Percentiles rank a stretch among this genome's conserved stretches.
These are phyloP conservation scores for Pipistrellus kuhlii DNA, from an alignment of 2,797 vertebrate species.

Conservation along the genomic window DNA sequence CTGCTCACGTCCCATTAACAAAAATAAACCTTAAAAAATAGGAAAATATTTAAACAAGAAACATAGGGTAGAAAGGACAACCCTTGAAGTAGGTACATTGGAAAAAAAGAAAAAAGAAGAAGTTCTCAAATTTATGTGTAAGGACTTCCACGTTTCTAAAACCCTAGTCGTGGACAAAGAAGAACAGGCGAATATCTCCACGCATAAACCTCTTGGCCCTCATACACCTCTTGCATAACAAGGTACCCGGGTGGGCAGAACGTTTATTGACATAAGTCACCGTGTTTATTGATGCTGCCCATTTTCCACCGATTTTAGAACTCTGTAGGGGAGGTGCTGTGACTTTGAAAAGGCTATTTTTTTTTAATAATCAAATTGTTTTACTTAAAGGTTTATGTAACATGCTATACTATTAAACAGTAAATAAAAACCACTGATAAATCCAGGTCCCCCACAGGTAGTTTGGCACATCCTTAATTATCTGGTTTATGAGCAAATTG, in stretches of 20 bases:
- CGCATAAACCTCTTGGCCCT: slow-evolving; percentile 79
- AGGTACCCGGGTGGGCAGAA: slow-evolving; percentile 86
- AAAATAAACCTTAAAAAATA: slow-evolving; percentile 58
- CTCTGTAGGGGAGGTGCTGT: slow-evolving; percentile 88
- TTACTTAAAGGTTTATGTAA: slow-evolving; percentile 87
- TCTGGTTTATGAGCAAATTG: slow-evolving; percentile 85
- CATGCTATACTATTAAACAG: slow-evolving; percentile 85
- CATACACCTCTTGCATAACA: slow-evolving; percentile 76
- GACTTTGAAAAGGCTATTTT: slow-evolving; percentile 87
- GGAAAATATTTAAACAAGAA: slow-evolving; percentile 43
- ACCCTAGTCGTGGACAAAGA: not conserved
- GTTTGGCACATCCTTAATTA: slow-evolving; percentile 86
- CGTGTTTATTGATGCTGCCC: slow-evolving; percentile 89
- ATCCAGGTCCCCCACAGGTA: slow-evolving; percentile 78
- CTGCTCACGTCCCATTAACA: slow-evolving; percentile 32
- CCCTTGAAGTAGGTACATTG: not conserved
- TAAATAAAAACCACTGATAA: slow-evolving; percentile 87
- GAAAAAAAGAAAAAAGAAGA: too few relatives aligned
- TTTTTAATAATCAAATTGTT: slow-evolving; percentile 86
- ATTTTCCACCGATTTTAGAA: slow-evolving; percentile 89
- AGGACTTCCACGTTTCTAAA: slow-evolving; percentile 28
- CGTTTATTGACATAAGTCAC: slow-evolving; percentile 88
- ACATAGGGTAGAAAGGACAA: not conserved
- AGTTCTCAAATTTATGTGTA: not conserved
- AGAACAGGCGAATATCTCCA: not conserved